Evolutionary conservation across 2,888 invertebrate genomes (phyloP).

Genomic region (Trilocha varians): DNA sequence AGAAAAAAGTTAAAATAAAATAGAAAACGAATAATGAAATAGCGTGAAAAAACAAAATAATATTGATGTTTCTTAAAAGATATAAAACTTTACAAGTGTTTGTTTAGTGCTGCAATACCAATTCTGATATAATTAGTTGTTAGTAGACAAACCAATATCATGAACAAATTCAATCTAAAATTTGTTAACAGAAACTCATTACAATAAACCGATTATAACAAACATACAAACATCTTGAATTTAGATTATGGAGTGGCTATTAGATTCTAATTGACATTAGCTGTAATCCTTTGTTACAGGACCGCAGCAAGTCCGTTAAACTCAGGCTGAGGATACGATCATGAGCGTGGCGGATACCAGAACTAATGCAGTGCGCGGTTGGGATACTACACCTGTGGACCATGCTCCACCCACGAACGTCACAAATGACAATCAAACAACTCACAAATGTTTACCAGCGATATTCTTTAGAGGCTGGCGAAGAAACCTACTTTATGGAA

Average conservation of each 20-base stretch:
- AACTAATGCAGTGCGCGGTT: constrained; percentile 43
- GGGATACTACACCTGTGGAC: constrained; percentile 60
- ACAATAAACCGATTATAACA: neutral
- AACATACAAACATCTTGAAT: constrained; percentile 1
- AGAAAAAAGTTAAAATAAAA: too few relatives aligned
- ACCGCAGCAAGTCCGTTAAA: constrained; percentile 18
- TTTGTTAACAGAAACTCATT: neutral
- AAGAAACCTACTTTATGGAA: constrained; percentile 90
- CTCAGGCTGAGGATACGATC: constrained; percentile 14
- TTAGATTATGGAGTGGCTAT: neutral
- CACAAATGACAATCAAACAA: constrained; percentile 18
- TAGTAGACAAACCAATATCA: too few relatives aligned
- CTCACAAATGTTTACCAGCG: constrained; percentile 34
- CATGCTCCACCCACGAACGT: constrained; percentile 39
- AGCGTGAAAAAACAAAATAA: too few relatives aligned
- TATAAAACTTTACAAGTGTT: too few relatives aligned
- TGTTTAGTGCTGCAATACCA: too few relatives aligned
- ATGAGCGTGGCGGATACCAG: constrained; percentile 41
- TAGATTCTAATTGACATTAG: constrained; percentile 22
- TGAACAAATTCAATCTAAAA: neutral
- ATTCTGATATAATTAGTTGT: too few relatives aligned
- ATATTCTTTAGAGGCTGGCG: constrained; percentile 83
- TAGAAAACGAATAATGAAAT: too few relatives aligned
- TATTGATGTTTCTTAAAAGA: too few relatives aligned
- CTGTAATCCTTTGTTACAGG: constrained; percentile 39